Conservation (phyloP, 2,888 invertebrate genomes). For the Serripes groenlandicus region DNA sequence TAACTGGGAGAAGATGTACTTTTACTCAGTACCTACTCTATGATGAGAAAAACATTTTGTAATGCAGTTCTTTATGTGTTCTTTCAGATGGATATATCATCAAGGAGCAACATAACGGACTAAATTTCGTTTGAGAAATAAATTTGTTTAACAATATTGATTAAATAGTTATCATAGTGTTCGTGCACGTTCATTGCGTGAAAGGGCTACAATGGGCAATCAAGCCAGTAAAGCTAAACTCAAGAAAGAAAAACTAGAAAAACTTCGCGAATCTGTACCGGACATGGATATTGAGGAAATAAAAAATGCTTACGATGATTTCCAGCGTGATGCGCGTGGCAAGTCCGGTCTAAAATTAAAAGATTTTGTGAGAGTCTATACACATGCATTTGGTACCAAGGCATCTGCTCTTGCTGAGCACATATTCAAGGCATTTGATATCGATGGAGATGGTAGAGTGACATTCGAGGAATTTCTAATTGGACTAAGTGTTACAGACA, state of each 20-base stretch:
- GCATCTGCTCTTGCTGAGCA: conserved; percentile 43
- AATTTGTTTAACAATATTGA: no score
- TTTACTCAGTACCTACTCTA: no score
- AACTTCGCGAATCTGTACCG: conserved; percentile 50
- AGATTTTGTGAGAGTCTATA: conserved; percentile 60
- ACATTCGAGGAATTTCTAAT: conserved; percentile 67
- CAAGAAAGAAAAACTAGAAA: conserved; percentile 31
- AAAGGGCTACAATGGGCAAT: no score
- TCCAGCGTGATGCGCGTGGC: conserved; percentile 33
- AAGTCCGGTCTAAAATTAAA: conserved; percentile 32
- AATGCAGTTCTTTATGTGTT: no score
- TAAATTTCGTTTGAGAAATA: no score
- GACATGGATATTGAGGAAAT: conserved; percentile 62
- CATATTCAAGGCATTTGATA: conserved; percentile 62
- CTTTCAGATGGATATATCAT: no score
- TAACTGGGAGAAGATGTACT: no score
- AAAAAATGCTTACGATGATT: conserved; percentile 47
- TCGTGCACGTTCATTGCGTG: no score
- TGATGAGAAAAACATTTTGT: no score
- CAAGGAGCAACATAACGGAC: no score
- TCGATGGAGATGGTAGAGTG: conserved; percentile 55
- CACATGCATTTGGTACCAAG: conserved; percentile 48
- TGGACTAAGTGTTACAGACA: conserved; percentile 63
- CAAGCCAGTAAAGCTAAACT: conserved; percentile 10
- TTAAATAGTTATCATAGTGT: no score